Base-by-base conservation (phyloP, 2,797 vertebrate genomes). In the Nannoperca obscura region DNA sequence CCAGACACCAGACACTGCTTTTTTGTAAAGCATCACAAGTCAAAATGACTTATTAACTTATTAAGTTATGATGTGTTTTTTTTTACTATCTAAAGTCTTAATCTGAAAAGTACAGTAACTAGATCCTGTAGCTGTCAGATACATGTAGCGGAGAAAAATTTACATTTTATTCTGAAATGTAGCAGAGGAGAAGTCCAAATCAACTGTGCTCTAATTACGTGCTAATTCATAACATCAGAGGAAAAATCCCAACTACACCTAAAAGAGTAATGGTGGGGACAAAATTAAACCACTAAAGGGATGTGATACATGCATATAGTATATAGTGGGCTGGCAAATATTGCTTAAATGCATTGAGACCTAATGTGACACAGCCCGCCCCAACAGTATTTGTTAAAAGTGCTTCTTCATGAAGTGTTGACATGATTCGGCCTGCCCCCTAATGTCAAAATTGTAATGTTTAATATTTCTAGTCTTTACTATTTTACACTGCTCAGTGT, bases 191-290 rank as follows among this genome's bases (percentile, higher is more conserved):
- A 24, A 4, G 7, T 52, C 40, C 13, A 42, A 42, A 42, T 42
- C 40, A 42, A 42, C 40, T 14, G 40, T 42, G 40, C 40, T 42
- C n/a, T 49, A 55, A 30, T 71, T 32, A 49, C 49, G 32, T 76
- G 67, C 60, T 53, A 73, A 60, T 64, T 34, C 9, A 46, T 46
- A 50, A 66, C 30, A 40, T 47, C 32, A 52, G 42, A n/a, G 42
- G 63, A 30, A 34, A 54, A 64, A 38, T 24, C 24, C 46, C 50
- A 60, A 36, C 38, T 40, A 10, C 72, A 58, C 8, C 36, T 36
- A 57, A 42, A 47, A 49, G 12, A 58, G 20, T 38, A 50, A 40
- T 32, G 22, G 32, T 9, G 7, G 12, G 17, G 38, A 22, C 14
- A 67, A 59, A 44, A 52, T 52, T 7, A 76, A 54, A 54, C n/a